Conservation (phyloP, 1,140 invertebrate genomes). For the Cydia strobilella region DNA sequence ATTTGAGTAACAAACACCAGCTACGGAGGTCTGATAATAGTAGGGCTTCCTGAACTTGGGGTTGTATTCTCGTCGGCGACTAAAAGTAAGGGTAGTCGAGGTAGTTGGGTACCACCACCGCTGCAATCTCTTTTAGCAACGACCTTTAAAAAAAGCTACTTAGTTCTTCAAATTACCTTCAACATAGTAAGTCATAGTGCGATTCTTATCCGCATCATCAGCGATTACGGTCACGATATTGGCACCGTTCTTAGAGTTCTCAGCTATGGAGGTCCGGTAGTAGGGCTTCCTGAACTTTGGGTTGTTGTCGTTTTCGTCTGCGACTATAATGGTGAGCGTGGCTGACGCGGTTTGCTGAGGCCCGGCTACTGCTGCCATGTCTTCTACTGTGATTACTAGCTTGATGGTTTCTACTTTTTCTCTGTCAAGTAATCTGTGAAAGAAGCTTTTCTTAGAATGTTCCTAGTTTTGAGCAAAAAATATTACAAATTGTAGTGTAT, state of each 20-base stretch:
- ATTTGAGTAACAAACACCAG: too few species aligned
- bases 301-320: conserved; percentile 96
- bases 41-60: conserved; percentile 52
- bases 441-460: too few species aligned
- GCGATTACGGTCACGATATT: conserved; percentile 90
- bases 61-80: conserved; percentile 59
- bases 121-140: conserved; percentile 86
- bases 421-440: conserved; percentile 84
- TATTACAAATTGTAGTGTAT: too few species aligned
- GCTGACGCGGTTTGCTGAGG: conserved; percentile 86
- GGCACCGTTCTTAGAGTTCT: conserved; percentile 93
- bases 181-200: conserved; percentile 89
- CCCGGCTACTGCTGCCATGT: conserved; percentile 88
- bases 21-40: too few species aligned
- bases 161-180: conserved; percentile 81
- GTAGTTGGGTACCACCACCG: too few species aligned
- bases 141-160: neutral
- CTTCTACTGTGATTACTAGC: conserved; percentile 89
- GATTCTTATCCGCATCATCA: conserved; percentile 93
- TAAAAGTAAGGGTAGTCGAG: too few species aligned
- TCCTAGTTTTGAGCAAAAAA: too few species aligned
- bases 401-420: conserved; percentile 91
- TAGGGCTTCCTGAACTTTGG: conserved; percentile 90
- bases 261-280: conserved; percentile 89
- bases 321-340: conserved; percentile 87